Base-by-base conservation (phyloP, 1,140 invertebrate species). In the Bombus picipes region DNA sequence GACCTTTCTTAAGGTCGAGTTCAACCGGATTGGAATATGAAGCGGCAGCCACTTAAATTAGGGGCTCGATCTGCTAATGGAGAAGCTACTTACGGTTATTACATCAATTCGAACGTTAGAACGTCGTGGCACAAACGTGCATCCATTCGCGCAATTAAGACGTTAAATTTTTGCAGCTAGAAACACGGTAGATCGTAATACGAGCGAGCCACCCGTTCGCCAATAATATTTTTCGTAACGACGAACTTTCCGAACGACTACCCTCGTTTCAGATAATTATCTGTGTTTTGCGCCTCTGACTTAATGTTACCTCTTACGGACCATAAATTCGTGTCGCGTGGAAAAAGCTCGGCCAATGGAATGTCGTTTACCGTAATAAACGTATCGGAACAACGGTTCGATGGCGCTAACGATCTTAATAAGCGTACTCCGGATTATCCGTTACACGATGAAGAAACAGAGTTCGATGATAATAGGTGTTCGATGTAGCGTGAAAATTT, bases 51-150 rank as follows among this genome's bases (percentile, higher is more conserved):
- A 91, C 87, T 91, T 89, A 70, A 89, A 91, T 85, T 81, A 89
- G 81, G 28, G 85, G 88, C 89, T 85, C 65, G 78, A 79, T 62
- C 53, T 62, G 72, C 79, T 91, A 91, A 91, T 87, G 82, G 81
- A 75, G 68, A 32, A 83, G 82, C 71, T 75, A 91, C 85, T 91
- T 91, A 85, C 75, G 87, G 82, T 88, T 91, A 87, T 91, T 87
- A 85, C 75, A 87, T 91, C 79, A 66, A 59, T 71, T 84, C 77
- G 80, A 90, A 87, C 66, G 37, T 72, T 81, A 37, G 53, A 34
- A 13, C 43, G 25, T 66, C 39, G 41, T 47, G 41, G 32, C 22
- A 37, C 22, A 41, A 57, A 18, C 77, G 47, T 13, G 37, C 22
- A 34, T 22, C 32, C 32, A 53, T 15, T 22, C 34, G 41, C 12